Evolutionary conservation across 2,113 vertebrate species (phyloP).

Genomic region (Regulus satrapa): DNA sequence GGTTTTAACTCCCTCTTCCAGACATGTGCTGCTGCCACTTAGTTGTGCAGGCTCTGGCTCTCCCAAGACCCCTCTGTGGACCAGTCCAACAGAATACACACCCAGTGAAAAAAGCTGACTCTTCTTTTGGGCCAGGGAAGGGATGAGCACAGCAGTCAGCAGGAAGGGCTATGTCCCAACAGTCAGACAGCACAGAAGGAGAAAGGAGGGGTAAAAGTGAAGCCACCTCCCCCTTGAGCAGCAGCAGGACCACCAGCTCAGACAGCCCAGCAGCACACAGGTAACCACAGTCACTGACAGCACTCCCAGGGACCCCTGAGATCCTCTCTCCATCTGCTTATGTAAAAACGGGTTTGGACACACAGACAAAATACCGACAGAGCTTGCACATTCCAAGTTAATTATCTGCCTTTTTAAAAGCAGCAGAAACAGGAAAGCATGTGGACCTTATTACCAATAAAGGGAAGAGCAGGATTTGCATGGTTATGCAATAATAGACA

Average conservation of each 20-base stretch:
- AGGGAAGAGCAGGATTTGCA: not conserved
- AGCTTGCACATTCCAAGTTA: not conserved
- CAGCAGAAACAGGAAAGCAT: not conserved
- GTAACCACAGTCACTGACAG: not conserved
- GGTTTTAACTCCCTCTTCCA: slow-evolving; percentile 11
- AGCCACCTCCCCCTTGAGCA: not conserved
- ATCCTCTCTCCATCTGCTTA: not conserved
- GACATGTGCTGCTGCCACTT: slow-evolving; percentile 43
- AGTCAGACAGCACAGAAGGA: not conserved
- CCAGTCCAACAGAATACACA: not conserved
- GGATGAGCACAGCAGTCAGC: not conserved
- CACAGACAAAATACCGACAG: not conserved
- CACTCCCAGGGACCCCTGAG: fast-evolving
- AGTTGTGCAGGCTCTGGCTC: not conserved
- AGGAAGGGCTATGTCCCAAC: not conserved
- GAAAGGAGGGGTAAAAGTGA: not conserved
- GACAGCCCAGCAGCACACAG: not conserved
- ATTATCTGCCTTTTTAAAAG: not conserved
- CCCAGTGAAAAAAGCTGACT: not conserved
- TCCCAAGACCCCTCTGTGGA: not conserved
- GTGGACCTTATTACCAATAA: not conserved
- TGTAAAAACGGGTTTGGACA: not conserved
- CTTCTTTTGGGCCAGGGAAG: not conserved
- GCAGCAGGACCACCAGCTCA: not conserved
- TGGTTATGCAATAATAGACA: not conserved